phyloP scores from a whole-genome alignment of 2,113 vertebrate genomes.

The Ranitomeya variabilis region DNA sequence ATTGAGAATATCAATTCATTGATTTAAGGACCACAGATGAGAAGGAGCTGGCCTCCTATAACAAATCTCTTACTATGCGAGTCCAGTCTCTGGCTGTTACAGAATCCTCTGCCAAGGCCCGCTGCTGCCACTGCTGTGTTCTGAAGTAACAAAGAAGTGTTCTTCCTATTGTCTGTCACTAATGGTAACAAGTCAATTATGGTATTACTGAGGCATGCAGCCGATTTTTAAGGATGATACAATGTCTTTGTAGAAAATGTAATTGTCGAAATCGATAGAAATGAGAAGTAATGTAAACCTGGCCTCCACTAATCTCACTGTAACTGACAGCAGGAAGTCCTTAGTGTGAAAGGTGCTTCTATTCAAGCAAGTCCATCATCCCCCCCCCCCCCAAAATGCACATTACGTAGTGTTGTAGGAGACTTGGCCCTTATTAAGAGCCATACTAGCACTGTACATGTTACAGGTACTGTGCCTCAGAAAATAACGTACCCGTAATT shows the following conservation, averaged over 20 bases:
- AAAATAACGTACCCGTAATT: too few relatives aligned
- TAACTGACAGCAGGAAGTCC: too few relatives aligned
- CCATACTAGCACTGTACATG: too few relatives aligned
- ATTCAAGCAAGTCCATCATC: too few relatives aligned
- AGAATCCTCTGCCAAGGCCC: background rate
- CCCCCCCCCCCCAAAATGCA: too few relatives aligned
- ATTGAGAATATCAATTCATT: background rate
- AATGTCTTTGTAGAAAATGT: background rate
- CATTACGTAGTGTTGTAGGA: too few relatives aligned
- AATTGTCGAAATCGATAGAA: background rate
- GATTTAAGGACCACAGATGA: background rate
- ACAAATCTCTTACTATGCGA: background rate
- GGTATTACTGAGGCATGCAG: background rate
- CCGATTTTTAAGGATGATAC: background rate
- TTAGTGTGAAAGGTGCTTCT: background rate
- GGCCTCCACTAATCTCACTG: background rate
- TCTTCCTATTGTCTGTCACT: background rate
- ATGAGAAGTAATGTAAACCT: background rate
- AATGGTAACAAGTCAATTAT: background rate
- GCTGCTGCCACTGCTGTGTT: background rate
- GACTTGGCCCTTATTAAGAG: too few relatives aligned
- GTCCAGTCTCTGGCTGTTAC: background rate
- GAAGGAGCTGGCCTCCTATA: background rate
- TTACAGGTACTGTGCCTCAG: too few relatives aligned
- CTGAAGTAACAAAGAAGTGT: background rate